A percentile compares a stretch with the other conserved stretches of the same genome.
phyloP scores from a whole-genome alignment of 2,797 vertebrate genomes.

The Onychomys torridus region DNA sequence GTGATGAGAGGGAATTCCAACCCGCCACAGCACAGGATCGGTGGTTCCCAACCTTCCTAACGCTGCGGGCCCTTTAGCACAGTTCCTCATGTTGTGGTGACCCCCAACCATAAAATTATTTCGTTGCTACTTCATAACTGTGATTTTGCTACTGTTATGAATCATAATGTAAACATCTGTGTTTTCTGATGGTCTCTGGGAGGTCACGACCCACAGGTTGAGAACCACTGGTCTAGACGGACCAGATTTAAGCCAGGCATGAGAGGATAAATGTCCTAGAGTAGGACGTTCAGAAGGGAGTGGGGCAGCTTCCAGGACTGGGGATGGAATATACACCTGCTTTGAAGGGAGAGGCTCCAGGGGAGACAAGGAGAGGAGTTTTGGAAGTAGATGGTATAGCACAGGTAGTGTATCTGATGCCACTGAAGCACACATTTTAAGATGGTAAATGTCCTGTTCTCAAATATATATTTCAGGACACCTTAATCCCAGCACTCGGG shows the following conservation, averaged over 20 bases:
- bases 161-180: background rate
- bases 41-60: background rate
- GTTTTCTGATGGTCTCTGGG: background rate
- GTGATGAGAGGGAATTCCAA: background rate
- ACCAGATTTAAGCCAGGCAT: background rate
- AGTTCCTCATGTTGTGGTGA: background rate
- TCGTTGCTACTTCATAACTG: background rate
- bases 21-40: accelerated
- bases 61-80: background rate
- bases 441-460: background rate
- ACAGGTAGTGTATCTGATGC: background rate
- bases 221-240: background rate
- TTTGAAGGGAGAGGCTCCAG: background rate
- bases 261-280: background rate
- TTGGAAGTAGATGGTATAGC: background rate
- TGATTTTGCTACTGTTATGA: background rate
- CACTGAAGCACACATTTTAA: background rate
- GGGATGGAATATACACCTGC: no score
- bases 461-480: background rate
- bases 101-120: no score
- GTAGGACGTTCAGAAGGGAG: background rate
- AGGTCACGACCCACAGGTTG: background rate
- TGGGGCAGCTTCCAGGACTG: background rate
- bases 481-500: background rate
- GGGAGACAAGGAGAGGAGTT: background rate